These are phyloP conservation scores for Sinelater perroti DNA, from an alignment of 2,888 invertebrate genomes.

Conservation along the genomic window DNA sequence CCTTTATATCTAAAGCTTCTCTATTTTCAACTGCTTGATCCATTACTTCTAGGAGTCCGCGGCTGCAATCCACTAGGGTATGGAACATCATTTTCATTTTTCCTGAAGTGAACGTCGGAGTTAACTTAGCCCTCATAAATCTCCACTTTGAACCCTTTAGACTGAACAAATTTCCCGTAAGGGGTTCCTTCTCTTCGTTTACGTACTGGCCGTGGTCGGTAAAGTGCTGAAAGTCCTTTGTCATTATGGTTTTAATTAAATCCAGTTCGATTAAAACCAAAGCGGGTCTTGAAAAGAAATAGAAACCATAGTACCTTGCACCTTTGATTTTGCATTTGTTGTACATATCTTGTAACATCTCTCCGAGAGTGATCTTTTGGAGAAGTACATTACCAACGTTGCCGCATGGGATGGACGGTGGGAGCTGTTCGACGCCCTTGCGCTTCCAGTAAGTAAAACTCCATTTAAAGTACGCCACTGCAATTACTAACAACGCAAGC, in stretches of 20 bases:
- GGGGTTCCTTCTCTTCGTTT: constrained; percentile 51
- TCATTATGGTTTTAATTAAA: constrained; percentile 51
- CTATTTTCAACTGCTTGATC: constrained; percentile 39
- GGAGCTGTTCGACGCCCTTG: neutral
- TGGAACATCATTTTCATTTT: constrained; percentile 59
- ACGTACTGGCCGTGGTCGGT: constrained; percentile 50
- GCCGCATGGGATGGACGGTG: neutral
- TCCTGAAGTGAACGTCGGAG: constrained; percentile 61
- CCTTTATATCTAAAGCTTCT: constrained; percentile 58
- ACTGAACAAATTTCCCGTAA: constrained; percentile 48
- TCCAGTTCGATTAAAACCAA: constrained; percentile 53
- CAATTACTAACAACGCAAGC: too few species aligned
- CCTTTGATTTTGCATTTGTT: neutral
- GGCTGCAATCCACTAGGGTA: constrained; percentile 49
- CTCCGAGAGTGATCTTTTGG: neutral
- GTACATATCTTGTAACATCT: neutral
- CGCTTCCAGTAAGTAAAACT: too few species aligned
- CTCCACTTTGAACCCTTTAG: constrained; percentile 58
- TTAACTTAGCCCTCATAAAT: constrained; percentile 55
- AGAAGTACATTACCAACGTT: neutral
- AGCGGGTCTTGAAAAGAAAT: constrained; percentile 45
- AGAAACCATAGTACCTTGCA: constrained; percentile 38
- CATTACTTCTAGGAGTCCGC: constrained; percentile 47
- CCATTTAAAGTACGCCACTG: too few species aligned
- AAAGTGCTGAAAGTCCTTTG: constrained; percentile 55